A percentile compares a stretch with the other conserved stretches of the same genome.
phyloP scores from a whole-genome alignment of 2,888 invertebrate genomes.

The Tenthredo distinguenda region DNA sequence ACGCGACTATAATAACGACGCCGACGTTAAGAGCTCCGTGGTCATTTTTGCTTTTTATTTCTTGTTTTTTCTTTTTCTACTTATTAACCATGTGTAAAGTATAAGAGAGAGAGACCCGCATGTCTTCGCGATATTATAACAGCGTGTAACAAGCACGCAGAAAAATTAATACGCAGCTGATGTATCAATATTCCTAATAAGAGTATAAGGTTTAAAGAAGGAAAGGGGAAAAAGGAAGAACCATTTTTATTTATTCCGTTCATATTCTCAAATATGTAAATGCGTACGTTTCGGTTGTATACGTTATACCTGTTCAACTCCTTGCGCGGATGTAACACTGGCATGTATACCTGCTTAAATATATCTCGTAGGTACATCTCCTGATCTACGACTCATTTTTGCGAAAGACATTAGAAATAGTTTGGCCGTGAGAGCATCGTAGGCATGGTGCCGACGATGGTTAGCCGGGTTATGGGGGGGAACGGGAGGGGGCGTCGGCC shows the following conservation, averaged over 20 bases:
- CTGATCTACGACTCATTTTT: constrained; percentile 45
- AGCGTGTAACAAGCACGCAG: background rate
- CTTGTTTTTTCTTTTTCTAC: background rate
- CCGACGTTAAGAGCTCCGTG: background rate
- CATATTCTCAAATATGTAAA: background rate
- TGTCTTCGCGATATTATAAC: background rate
- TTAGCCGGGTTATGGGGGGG: background rate
- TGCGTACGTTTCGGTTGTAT: background rate
- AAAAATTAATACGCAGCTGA: background rate
- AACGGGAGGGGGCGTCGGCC: constrained; percentile 59
- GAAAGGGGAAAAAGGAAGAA: background rate
- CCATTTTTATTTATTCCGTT: background rate
- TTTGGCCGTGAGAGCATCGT: constrained; percentile 65
- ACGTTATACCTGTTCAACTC: too few relatives aligned
- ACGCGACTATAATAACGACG: constrained; percentile 6
- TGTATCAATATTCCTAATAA: background rate
- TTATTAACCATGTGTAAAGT: background rate
- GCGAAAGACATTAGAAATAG: constrained; percentile 69
- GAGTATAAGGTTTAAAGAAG: background rate
- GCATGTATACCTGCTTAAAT: background rate
- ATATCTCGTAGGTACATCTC: background rate
- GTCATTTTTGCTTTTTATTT: background rate
- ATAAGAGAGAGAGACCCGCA: background rate
- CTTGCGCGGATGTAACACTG: background rate
- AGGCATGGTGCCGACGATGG: background rate